Base-by-base conservation (phyloP, 2,797 vertebrate genomes). In the Coregonus suidteri region DNA sequence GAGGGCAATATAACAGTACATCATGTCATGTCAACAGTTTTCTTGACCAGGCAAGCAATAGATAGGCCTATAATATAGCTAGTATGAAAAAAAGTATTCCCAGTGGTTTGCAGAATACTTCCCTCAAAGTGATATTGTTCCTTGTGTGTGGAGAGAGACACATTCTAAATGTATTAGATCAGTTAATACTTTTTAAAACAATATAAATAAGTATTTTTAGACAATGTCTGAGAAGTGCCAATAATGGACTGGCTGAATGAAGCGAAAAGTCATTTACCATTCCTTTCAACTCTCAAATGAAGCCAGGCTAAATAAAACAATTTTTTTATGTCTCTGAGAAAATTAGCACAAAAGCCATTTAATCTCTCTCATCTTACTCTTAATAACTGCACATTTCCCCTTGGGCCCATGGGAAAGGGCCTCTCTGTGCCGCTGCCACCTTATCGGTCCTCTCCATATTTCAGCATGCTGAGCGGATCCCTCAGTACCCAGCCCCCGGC, bases 331-430 rank as follows among this genome's bases (percentile, higher is more conserved):
- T 95, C 94, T 94, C 94, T 94, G 93, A 70, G 95, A 95, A 47
- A 95, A 96, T 90, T 93, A 96, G 94, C 95, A 97, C 96, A 97
- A 98, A 98, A 96, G 96, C 95, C 85, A 87, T 96, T 97, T 98
- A 98, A 99, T 99, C 97, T 95, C 95, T 94, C 95, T 97, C 96
- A 98, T 99, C 97, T 97, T 95, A 95, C 96, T 97, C 96, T 98
- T 98, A 98, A 99, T 98, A 98, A 97, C 96, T 96, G 96, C 96
- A 97, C 96, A 97, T 97, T 97, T 96, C 96, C 96, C 96, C 94
- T 90, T 90, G 94, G 96, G 96, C 97, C 95, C 95, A 92, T 94
- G 97, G 96, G 97, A 97, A 93, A 89, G 93, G 94, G 96, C 95
- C 96, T 96, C 95, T 94, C 94, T 94, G 96, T 94, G 93, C 93